Conservation (phyloP, 2,888 invertebrate species). For the Watsonalla cultraria region DNA sequence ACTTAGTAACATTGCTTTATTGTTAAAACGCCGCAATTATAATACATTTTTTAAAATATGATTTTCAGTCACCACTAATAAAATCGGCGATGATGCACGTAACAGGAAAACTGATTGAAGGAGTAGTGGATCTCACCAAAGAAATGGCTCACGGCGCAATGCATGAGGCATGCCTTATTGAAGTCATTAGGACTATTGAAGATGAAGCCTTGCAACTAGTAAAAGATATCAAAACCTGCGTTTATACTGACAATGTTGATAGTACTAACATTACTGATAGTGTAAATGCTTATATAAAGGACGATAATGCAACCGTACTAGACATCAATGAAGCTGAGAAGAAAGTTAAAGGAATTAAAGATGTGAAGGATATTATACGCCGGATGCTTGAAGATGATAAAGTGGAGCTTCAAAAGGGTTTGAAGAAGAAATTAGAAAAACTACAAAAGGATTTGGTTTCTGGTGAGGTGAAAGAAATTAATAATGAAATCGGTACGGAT, state of each 20-base stretch:
- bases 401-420: constrained; percentile 30
- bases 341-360: constrained; percentile 24
- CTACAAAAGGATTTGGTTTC: constrained; percentile 35
- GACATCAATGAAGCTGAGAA: constrained; percentile 26
- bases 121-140: constrained; percentile 60
- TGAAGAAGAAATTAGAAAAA: constrained; percentile 41
- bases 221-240: constrained; percentile 41
- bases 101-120: constrained; percentile 55
- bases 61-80: constrained; percentile 57
- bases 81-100: constrained; percentile 69
- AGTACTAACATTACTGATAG: constrained; percentile 32
- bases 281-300: constrained; percentile 31
- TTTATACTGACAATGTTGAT: constrained; percentile 14
- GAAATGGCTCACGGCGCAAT: constrained; percentile 70
- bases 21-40: too few relatives aligned
- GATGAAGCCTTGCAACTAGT: constrained; percentile 54
- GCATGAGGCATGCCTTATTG: constrained; percentile 73
- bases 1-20: too few relatives aligned
- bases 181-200: constrained; percentile 61
- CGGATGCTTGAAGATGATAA: constrained; percentile 44
- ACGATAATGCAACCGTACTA: constrained; percentile 60
- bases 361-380: constrained; percentile 44
- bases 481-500: constrained; percentile 19
- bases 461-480: constrained; percentile 29
- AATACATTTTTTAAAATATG: neutral